Evolutionary conservation across 2,797 vertebrate genomes (phyloP).

Genomic region (Lerista edwardsae): DNA sequence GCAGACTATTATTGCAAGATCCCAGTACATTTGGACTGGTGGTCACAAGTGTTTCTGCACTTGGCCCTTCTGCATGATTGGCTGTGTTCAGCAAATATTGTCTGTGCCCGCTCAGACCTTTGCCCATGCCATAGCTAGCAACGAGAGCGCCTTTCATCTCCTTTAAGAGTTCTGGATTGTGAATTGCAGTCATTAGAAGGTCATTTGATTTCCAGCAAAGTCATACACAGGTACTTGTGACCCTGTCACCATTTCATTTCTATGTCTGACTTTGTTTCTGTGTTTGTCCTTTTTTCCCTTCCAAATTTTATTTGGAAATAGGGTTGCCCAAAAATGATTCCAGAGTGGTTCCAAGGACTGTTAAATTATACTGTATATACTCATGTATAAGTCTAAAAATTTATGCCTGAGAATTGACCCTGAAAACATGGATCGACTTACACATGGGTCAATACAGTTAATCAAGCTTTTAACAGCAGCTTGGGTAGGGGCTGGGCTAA

Average conservation of each 20-base stretch:
- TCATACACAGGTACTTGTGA: too few relatives aligned
- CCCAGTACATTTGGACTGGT: not conserved
- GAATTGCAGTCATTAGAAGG: not conserved
- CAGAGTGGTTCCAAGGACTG: not conserved
- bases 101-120: not conserved
- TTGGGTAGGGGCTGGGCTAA: too few relatives aligned
- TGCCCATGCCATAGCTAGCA: not conserved
- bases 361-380: too few relatives aligned
- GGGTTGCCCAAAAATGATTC: fast-evolving
- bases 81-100: not conserved
- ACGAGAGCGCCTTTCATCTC: too few relatives aligned
- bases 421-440: too few relatives aligned
- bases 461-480: too few relatives aligned
- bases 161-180: not conserved
- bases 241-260: not conserved
- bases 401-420: too few relatives aligned
- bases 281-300: not conserved
- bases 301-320: too few relatives aligned
- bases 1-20: not conserved
- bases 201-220: too few relatives aligned
- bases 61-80: not conserved
- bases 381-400: too few relatives aligned
- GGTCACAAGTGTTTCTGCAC: not conserved
- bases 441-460: too few relatives aligned
- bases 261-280: not conserved